Base-by-base conservation (phyloP, 2,797 vertebrate genomes). In the Chaenodraco wilsoni region DNA sequence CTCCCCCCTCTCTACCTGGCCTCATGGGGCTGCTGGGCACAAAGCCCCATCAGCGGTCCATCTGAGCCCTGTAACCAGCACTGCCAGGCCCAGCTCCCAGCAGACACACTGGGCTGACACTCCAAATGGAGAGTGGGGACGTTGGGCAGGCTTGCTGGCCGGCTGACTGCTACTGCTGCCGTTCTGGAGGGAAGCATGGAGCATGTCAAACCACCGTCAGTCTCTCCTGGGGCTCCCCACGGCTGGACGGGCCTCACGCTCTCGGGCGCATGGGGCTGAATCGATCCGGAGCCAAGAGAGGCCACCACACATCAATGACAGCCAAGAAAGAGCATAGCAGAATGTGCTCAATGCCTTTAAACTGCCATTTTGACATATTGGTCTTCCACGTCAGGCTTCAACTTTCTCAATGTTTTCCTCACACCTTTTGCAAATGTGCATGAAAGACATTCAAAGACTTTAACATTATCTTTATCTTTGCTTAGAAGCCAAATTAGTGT, bases 11-110 rank as follows among this genome's bases (percentile, higher is more conserved):
- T 81, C 69, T 76, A 75, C 84, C 77, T 78, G 74, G 69, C 82
- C 87, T 87, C 85, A 31, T 75, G 87, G 87, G 91, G 86, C 78
- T 65, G 56, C 65, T 58, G 87, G 86, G 74, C 91, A 93, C 90
- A 93, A 89, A 88, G 91, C 83, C 84, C 81, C 79, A 90, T 91
- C 92, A 90, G 74, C 55, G 52, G 83, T 82, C 87, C 90, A 90
- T 86, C 90, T 93, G 91, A 90, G 90, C 87, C 82, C 82, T 78
- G 84, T 66, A 90, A 74, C 86, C 82, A 57, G 64, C 83, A 65
- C 84, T 90, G 91, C 92, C 92, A 93, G 91, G 63, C 70, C 72
- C 66, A 41, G 55, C 59, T 92, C 90, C 91, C 88, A 71, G 76
- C 51, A 83, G 89, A 89, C 75, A 50, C 70, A 72, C 75, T 33